Percentiles rank a stretch among this genome's conserved stretches.
These are phyloP conservation scores for Barbus barbus DNA, from an alignment of 2,113 vertebrate genomes.

Conservation along the genomic window DNA sequence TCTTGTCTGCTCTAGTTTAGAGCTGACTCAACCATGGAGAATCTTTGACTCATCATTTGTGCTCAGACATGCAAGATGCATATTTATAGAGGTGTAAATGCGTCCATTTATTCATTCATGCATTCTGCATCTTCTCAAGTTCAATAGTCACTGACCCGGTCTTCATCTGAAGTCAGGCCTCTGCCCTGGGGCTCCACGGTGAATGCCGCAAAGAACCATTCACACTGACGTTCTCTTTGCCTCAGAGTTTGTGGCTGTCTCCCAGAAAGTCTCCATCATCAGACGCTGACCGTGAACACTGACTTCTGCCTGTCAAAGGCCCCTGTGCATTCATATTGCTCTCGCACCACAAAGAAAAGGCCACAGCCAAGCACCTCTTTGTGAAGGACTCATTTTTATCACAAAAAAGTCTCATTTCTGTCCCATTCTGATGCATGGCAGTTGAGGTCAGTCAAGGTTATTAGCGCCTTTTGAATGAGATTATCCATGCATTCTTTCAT, in stretches of 20 bases:
- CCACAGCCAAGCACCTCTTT: background rate
- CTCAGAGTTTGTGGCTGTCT: conserved; percentile 62
- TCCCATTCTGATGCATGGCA: conserved; percentile 58
- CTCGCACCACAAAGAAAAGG: conserved; percentile 25
- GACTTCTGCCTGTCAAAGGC: conserved; percentile 71
- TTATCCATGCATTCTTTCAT: conserved; percentile 75
- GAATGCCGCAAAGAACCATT: conserved; percentile 6
- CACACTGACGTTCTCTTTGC: conserved; percentile 54
- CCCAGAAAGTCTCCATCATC: conserved; percentile 58
- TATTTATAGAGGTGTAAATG: background rate
- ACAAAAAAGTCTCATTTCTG: conserved; percentile 44
- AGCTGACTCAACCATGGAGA: background rate
- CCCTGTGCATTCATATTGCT: conserved; percentile 66
- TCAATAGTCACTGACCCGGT: conserved; percentile 40
- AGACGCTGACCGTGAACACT: conserved; percentile 64
- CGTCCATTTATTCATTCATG: background rate
- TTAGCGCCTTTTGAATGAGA: conserved; percentile 65
- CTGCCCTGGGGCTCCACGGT: background rate
- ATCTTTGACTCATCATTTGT: conserved; percentile 13
- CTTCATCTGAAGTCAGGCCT: conserved; percentile 21
- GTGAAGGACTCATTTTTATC: background rate
- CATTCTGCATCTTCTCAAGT: background rate
- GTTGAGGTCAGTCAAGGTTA: conserved; percentile 71
- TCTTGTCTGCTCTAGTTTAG: background rate
- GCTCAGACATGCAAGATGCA: background rate